Percentiles rank a stretch among this genome's conserved stretches.
These are phyloP conservation scores for Nibea albiflora DNA, from an alignment of 2,113 vertebrate species.

Conservation along the genomic window DNA sequence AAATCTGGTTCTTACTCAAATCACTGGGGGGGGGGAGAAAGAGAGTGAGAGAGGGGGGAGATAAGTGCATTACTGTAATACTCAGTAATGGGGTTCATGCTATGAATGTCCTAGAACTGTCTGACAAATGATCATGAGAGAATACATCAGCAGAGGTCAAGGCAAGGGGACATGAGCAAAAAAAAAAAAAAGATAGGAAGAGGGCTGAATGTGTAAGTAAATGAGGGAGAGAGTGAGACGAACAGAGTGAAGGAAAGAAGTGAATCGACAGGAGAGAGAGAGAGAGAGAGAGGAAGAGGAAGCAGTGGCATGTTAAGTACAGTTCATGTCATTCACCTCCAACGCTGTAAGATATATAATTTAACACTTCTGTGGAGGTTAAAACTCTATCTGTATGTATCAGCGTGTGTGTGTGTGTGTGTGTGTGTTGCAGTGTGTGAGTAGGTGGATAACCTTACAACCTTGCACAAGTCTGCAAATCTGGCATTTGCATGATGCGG, in stretches of 20 bases:
- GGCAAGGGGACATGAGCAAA: conserved; percentile 42
- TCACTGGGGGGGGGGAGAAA: conserved; percentile 86
- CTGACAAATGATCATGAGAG: conserved; percentile 65
- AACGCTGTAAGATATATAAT: conserved; percentile 63
- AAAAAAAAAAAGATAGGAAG: conserved; percentile 10
- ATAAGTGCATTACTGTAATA: conserved; percentile 51
- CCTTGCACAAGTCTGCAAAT: conserved; percentile 43
- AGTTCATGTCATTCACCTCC: conserved; percentile 58
- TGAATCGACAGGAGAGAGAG: background rate
- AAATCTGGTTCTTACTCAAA: conserved; percentile 99
- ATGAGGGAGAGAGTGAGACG: conserved; percentile 39
- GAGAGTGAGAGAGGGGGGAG: background rate
- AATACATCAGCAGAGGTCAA: conserved; percentile 73
- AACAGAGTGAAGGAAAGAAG: conserved; percentile 16
- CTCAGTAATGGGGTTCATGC: conserved; percentile 61
- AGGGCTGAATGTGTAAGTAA: conserved; percentile 40
- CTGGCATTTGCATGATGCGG: conserved; percentile 44
- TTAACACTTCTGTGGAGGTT: conserved; percentile 50
- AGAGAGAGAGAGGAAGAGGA: conserved; percentile 17
- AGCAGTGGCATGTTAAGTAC: conserved; percentile 58
- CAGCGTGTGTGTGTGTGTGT: conserved; percentile 12
- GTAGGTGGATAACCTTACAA: conserved; percentile 37
- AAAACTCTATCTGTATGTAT: conserved; percentile 13
- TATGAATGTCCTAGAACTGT: conserved; percentile 64
- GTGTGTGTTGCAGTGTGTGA: conserved; percentile 5